Percentiles rank a stretch among this genome's conserved stretches.
Evolutionary conservation across 2,888 invertebrate genomes (phyloP).

Genomic region (Hirtodrosophila trivittata): DNA sequence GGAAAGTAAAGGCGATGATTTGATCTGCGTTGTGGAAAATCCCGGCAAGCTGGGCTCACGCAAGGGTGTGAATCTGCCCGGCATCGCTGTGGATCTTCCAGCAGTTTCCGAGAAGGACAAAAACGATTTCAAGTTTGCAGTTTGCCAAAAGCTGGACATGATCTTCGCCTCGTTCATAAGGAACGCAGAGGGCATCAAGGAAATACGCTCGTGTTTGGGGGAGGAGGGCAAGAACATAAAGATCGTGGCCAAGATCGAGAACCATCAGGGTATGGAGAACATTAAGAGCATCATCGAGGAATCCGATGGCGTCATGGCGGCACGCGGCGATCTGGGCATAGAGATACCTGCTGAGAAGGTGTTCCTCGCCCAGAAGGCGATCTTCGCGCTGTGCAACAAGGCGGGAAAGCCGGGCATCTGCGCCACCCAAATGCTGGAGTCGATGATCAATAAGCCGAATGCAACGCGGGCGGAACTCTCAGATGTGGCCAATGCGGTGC

Average conservation of each 20-base stretch:
- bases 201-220: conserved; percentile 93
- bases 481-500: conserved; percentile 98
- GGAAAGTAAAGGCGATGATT: conserved; percentile 85
- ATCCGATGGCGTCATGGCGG: conserved; percentile 99
- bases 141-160: conserved; percentile 92
- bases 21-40: conserved; percentile 94
- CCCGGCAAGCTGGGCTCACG: conserved; percentile 96
- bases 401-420: conserved; percentile 98
- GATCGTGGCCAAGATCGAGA: conserved; percentile 99
- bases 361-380: conserved; percentile 98
- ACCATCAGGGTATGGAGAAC: conserved; percentile 97
- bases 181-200: conserved; percentile 91
- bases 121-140: conserved; percentile 93
- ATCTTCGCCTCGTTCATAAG: conserved; percentile 98
- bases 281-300: conserved; percentile 95
- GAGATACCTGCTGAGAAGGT: conserved; percentile 99
- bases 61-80: conserved; percentile 98
- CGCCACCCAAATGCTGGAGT: conserved; percentile 98
- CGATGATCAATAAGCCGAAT: conserved; percentile 98
- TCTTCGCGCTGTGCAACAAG: conserved; percentile 97
- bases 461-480: conserved; percentile 97
- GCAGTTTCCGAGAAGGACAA: conserved; percentile 98
- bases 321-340: conserved; percentile 98
- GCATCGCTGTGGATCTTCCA: conserved; percentile 94
- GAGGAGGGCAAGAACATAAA: conserved; percentile 94